These are phyloP conservation scores for Characodon lateralis DNA, from an alignment of 2,797 vertebrate genomes.

Conservation along the genomic window DNA sequence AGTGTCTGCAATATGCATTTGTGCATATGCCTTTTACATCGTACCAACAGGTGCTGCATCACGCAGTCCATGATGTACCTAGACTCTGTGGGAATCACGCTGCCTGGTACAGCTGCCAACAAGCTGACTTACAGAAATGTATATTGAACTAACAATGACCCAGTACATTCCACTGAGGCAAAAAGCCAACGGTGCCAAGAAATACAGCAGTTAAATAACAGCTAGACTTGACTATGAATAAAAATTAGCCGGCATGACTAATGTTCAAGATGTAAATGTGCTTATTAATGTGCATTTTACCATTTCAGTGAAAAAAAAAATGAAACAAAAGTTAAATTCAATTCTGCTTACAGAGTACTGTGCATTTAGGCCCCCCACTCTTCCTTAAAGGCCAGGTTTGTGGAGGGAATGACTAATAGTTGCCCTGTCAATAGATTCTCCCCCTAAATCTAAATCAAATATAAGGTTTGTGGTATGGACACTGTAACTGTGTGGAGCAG, in stretches of 20 bases:
- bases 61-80: slow-evolving; percentile 60
- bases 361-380: no score
- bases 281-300: background rate
- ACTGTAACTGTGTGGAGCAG: background rate
- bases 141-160: slow-evolving; percentile 53
- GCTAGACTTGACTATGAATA: background rate
- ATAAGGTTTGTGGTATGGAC: background rate
- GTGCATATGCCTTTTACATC: slow-evolving; percentile 47
- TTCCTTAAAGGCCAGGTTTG: no score
- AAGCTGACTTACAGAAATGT: slow-evolving; percentile 49
- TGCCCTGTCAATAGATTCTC: no score
- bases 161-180: slow-evolving; percentile 16
- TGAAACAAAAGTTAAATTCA: background rate
- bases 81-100: slow-evolving; percentile 51
- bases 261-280: background rate
- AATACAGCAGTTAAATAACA: slow-evolving; percentile 2
- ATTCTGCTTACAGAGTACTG: background rate
- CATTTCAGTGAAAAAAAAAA: background rate
- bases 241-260: background rate
- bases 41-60: slow-evolving; percentile 63
- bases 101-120: slow-evolving; percentile 53
- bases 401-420: no score
- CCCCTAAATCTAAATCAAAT: background rate
- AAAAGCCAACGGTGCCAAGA: slow-evolving; percentile 9
- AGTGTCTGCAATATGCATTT: slow-evolving; percentile 23